Evolutionary conservation across 2,113 vertebrate genomes (phyloP).

Genomic region (Oryzias javanicus): DNA sequence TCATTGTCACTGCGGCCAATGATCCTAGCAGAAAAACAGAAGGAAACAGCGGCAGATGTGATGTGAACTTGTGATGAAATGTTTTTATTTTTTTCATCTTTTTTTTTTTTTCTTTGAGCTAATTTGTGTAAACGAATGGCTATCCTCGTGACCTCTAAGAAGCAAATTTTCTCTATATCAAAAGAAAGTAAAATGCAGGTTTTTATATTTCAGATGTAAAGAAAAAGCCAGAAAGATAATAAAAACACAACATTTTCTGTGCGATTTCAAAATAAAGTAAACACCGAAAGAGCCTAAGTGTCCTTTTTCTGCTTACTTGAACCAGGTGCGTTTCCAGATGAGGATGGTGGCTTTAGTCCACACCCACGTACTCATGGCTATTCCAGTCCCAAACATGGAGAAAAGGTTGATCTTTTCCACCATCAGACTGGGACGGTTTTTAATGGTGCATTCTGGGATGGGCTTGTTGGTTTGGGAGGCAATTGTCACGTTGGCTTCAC

Average conservation of each 20-base stretch:
- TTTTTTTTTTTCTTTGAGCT: too few relatives aligned
- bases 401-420: conserved; percentile 99
- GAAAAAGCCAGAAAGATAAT: too few relatives aligned
- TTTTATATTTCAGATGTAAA: too few relatives aligned
- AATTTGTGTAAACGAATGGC: too few relatives aligned
- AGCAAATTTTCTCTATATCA: too few relatives aligned
- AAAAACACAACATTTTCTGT: too few relatives aligned
- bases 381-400: conserved; percentile 97
- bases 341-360: conserved; percentile 98
- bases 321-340: conserved; percentile 98
- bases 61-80: too few relatives aligned
- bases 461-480: conserved; percentile 94
- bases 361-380: conserved; percentile 99
- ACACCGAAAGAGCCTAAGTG: too few relatives aligned
- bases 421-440: conserved; percentile 93
- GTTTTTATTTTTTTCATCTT: neutral
- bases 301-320: conserved; percentile 79
- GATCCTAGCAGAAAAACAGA: conserved; percentile 74
- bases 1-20: conserved; percentile 91
- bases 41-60: neutral
- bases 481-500: conserved; percentile 96
- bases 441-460: conserved; percentile 92
- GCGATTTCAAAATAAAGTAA: too few relatives aligned
- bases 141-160: too few relatives aligned
- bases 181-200: too few relatives aligned